A percentile compares a stretch with the other conserved stretches of the same genome.
These are phyloP conservation scores for Odocoileus hemionus DNA, from an alignment of 2,113 vertebrate species.

Conservation along the genomic window DNA sequence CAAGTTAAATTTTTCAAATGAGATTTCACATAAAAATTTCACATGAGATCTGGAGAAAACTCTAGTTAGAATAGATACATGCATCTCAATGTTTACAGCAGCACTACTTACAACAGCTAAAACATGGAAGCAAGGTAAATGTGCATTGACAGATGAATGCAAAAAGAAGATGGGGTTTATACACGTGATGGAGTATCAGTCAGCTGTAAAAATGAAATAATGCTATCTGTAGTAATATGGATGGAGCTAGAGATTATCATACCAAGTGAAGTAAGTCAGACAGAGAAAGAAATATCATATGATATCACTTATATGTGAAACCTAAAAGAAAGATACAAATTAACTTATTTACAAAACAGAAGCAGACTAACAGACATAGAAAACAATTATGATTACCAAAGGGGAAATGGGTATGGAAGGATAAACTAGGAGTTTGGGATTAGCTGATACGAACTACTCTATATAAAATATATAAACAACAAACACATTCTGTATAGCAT, in stretches of 20 bases:
- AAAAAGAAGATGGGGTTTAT: neutral
- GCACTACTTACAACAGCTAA: neutral
- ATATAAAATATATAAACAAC: neutral
- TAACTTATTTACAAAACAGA: neutral
- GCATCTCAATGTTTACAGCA: neutral
- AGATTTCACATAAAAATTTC: neutral
- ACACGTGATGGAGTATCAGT: fast-evolving
- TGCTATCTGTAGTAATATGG: neutral
- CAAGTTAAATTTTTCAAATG: neutral
- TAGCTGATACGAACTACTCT: neutral
- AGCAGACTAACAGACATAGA: neutral
- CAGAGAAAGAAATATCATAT: neutral
- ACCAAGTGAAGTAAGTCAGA: neutral
- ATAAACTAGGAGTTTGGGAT: neutral
- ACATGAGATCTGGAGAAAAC: neutral
- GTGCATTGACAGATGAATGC: neutral
- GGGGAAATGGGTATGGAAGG: neutral
- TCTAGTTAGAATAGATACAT: neutral
- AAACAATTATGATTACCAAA: neutral
- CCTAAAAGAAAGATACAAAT: neutral
- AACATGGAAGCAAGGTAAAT: neutral
- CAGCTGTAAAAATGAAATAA: neutral
- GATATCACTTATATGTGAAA: neutral
- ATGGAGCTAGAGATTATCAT: neutral
- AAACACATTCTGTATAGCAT: neutral